phyloP scores from a whole-genome alignment of 1,140 invertebrate genomes.

The Procambarus virginalis region DNA sequence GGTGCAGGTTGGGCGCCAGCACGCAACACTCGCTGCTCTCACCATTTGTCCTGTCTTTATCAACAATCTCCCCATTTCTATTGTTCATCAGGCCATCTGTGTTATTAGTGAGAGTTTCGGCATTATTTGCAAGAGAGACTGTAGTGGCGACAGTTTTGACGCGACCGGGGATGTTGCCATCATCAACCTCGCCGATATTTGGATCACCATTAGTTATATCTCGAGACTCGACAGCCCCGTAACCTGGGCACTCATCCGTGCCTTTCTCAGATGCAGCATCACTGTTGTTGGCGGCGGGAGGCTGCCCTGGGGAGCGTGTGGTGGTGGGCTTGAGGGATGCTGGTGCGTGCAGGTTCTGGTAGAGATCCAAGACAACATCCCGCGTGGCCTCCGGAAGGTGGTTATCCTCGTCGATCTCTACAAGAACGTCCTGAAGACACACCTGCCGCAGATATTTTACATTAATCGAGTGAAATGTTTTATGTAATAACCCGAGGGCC shows the following conservation, averaged over 20 bases:
- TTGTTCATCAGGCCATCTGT: neutral
- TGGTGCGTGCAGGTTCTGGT: constrained; percentile 3
- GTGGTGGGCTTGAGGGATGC: neutral
- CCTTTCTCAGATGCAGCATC: neutral
- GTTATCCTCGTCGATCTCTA: constrained; percentile 51
- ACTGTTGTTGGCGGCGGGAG: neutral
- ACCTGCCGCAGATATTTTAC: constrained; percentile 20
- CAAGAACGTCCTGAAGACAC: constrained; percentile 46
- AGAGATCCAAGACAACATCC: constrained; percentile 28
- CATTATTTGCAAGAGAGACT: neutral
- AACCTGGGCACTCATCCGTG: neutral
- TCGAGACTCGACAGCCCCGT: neutral
- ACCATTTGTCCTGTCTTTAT: neutral
- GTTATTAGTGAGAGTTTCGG: neutral
- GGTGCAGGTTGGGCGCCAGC: constrained; percentile 55
- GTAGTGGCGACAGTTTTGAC: neutral
- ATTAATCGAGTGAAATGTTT: neutral
- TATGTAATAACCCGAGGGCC: too few relatives aligned
- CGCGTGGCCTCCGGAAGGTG: constrained; percentile 40
- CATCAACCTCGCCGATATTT: neutral
- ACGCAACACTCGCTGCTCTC: neutral
- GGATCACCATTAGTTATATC: neutral
- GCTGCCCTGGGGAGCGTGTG: neutral
- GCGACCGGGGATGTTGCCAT: neutral
- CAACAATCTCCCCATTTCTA: neutral